A percentile compares a stretch with the other conserved stretches of the same genome.
These are phyloP conservation scores for Parazoanthus swiftii DNA, from an alignment of 92 coral and sea anemone species.

Conservation along the genomic window DNA sequence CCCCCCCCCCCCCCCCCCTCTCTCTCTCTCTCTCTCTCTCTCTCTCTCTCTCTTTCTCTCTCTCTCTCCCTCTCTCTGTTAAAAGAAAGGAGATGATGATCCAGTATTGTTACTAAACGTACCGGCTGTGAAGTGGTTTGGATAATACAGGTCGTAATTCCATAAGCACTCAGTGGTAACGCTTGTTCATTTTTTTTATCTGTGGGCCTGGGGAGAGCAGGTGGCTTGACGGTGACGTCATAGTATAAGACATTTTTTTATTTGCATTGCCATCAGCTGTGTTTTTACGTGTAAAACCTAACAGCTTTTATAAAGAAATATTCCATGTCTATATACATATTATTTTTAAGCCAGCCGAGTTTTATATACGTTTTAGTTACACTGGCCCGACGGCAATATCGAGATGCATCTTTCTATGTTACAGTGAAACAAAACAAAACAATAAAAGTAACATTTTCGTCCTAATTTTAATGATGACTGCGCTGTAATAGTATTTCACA, in stretches of 20 bases:
- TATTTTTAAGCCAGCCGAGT: neutral
- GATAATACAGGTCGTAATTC: neutral
- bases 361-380: too few relatives aligned
- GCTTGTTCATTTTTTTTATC: neutral
- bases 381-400: too few relatives aligned
- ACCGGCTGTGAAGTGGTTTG: too few relatives aligned
- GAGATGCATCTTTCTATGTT: too few relatives aligned
- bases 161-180: neutral
- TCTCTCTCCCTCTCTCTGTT: too few relatives aligned
- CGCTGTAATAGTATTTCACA: neutral
- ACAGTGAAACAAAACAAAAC: too few relatives aligned
- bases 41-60: too few relatives aligned
- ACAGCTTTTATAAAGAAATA: neutral
- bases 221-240: conserved; percentile 10
- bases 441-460: too few relatives aligned
- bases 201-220: neutral
- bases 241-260: neutral
- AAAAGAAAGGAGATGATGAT: too few relatives aligned
- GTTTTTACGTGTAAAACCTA: neutral
- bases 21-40: too few relatives aligned
- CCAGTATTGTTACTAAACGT: too few relatives aligned
- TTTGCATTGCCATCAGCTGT: neutral
- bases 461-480: neutral
- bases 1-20: too few relatives aligned
- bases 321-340: neutral